Evolutionary conservation across 2,797 vertebrate species (phyloP).

Genomic region (Melopsittacus undulatus): DNA sequence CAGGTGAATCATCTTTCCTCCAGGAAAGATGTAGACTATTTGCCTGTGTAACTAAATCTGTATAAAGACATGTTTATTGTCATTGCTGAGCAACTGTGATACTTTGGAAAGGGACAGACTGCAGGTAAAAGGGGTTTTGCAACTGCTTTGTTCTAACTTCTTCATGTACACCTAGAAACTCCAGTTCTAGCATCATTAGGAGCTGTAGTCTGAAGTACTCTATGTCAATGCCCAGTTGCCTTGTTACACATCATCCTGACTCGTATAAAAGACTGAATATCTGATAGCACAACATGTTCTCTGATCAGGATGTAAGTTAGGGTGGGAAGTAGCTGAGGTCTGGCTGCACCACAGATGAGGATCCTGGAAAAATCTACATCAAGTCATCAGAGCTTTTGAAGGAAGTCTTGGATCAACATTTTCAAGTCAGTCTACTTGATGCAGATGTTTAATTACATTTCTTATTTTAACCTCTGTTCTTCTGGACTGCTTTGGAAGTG

Average conservation of each 20-base stretch:
- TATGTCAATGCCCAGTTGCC: not conserved
- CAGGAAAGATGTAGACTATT: slow-evolving; percentile 4
- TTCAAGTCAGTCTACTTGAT: not conserved
- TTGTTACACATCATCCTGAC: not conserved
- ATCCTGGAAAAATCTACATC: not conserved
- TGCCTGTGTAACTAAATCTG: not conserved
- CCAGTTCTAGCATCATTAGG: not conserved
- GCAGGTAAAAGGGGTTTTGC: not conserved
- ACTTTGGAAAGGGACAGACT: not conserved
- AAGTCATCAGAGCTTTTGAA: not conserved
- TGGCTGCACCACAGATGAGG: not conserved
- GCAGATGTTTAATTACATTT: not conserved
- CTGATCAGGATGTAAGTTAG: not conserved
- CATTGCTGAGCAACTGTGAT: not conserved
- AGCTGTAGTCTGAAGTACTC: not conserved
- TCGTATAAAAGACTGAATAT: not conserved
- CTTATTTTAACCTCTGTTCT: not conserved
- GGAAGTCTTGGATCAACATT: not conserved
- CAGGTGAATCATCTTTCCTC: slow-evolving; percentile 39
- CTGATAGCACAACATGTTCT: not conserved
- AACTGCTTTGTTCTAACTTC: not conserved
- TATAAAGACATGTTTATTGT: not conserved
- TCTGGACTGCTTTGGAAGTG: not conserved
- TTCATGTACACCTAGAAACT: not conserved
- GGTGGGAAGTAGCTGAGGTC: not conserved